Base-by-base conservation (phyloP, 2,113 vertebrate genomes). In the Grus americana region DNA sequence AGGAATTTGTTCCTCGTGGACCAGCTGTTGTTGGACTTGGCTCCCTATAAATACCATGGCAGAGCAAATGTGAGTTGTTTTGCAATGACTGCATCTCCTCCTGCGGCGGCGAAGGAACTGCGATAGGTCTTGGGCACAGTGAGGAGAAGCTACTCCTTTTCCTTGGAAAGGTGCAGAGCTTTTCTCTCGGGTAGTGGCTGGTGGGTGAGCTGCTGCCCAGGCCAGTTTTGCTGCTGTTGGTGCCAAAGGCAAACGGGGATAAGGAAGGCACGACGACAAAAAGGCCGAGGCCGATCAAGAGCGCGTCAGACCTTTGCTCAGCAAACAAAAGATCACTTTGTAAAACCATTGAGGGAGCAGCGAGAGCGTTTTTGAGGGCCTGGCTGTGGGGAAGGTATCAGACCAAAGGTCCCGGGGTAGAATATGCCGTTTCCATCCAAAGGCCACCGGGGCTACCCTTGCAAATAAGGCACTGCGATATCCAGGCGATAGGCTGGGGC, bases 241-340 rank as follows among this genome's bases (percentile, higher is more conserved):
- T 95, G 96, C 95, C 92, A 89, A 79, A 74, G 75, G 50, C 92
- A 79, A 78, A 63, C 74, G 40, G 58, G 92, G 44, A 93, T 76
- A 34, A 94, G 93, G 95, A 91, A 88, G 61, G 81, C 54, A 52
- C 8, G 9, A 21, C 3, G 62, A 89, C 78, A 81, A 68, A 87
- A 91, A 63, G 78, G 90, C 86, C 65, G 89, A 79, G 86, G 67
- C 71, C 0, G 3, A 59, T 10, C 2, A 38, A 38, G 49, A 83
- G 32, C 3, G 2, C 1, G 0, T 30, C 52, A 93, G 96, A 91
- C 96, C 96, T 97, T 95, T 97, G 94, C 89, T 95, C 91, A 88
- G 91, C 59, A 82, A 93, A 97, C 9, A 55, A 66, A 76, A 82
- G 70, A 75, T 95, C 57, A 2, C 29, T 96, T 6, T 72, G 86